phyloP scores from a whole-genome alignment of 2,888 invertebrate genomes.

The Cremastinae sp. region DNA sequence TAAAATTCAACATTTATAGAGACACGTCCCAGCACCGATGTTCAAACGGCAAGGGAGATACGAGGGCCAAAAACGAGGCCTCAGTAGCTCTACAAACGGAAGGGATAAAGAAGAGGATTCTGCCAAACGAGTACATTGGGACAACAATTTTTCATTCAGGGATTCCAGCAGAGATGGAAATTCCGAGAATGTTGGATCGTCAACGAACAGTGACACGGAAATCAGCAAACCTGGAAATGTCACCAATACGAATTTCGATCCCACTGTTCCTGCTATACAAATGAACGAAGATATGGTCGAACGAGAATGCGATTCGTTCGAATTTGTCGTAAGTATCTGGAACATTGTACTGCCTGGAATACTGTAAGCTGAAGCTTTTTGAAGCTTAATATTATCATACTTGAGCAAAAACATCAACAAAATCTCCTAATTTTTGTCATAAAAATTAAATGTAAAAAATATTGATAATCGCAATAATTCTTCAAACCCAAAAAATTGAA shows the following conservation, averaged over 20 bases:
- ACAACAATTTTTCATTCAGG: conserved; percentile 41
- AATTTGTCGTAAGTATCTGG: conserved; percentile 41
- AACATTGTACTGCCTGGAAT: not conserved
- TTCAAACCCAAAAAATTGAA: too few relatives aligned
- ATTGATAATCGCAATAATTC: too few relatives aligned
- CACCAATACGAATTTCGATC: conserved; percentile 69
- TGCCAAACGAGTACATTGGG: conserved; percentile 30
- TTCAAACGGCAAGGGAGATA: conserved; percentile 79
- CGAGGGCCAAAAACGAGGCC: conserved; percentile 81
- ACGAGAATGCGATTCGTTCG: conserved; percentile 50
- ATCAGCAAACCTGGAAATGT: conserved; percentile 65
- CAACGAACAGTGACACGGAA: conserved; percentile 16
- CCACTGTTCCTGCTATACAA: conserved; percentile 73
- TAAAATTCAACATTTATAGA: too few relatives aligned
- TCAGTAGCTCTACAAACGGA: conserved; percentile 72
- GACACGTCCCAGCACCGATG: conserved; percentile 73
- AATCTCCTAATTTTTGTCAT: too few relatives aligned
- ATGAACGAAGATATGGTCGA: conserved; percentile 69
- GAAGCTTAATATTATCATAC: too few relatives aligned
- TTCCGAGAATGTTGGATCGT: conserved; percentile 50
- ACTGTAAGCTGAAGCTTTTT: not conserved
- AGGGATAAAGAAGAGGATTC: conserved; percentile 54
- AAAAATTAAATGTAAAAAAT: too few relatives aligned
- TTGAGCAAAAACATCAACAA: too few relatives aligned
- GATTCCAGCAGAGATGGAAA: conserved; percentile 44